A percentile compares a stretch with the other conserved stretches of the same genome.
These are phyloP conservation scores for Eupleurogrammus muticus DNA, from an alignment of 2,797 vertebrate genomes.

Conservation along the genomic window DNA sequence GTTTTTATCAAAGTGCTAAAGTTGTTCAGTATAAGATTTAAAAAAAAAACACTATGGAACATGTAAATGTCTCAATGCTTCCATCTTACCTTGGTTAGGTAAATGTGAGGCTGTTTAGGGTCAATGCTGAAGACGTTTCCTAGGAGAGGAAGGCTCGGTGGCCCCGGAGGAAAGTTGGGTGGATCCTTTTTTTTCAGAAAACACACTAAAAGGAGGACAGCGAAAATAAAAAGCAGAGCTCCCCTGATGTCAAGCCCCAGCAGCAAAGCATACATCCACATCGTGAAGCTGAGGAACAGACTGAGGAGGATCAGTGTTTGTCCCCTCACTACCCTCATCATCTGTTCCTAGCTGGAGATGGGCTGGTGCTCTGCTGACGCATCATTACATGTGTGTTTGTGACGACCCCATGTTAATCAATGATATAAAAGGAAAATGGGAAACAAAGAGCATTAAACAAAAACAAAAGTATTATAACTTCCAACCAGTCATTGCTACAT, in stretches of 20 bases:
- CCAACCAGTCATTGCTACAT: background rate
- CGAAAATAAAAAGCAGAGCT: slow-evolving; percentile 69
- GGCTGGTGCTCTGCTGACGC: slow-evolving; percentile 54
- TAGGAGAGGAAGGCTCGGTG: slow-evolving; percentile 82
- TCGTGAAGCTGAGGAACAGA: slow-evolving; percentile 48
- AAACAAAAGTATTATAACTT: background rate
- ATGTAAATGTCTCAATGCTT: background rate
- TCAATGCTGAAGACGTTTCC: slow-evolving; percentile 86
- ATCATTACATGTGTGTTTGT: slow-evolving; percentile 22
- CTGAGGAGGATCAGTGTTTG: slow-evolving; percentile 6
- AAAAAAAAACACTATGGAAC: background rate
- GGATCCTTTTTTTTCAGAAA: slow-evolving; percentile 79
- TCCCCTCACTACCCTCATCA: slow-evolving; percentile 12
- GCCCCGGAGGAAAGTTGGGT: slow-evolving; percentile 86
- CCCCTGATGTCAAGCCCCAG: slow-evolving; percentile 60
- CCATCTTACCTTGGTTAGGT: slow-evolving; percentile 86
- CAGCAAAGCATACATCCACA: slow-evolving; percentile 56
- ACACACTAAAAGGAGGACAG: slow-evolving; percentile 70
- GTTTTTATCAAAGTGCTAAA: background rate
- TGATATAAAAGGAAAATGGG: background rate
- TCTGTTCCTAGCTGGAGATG: slow-evolving; percentile 25
- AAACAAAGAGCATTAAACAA: background rate
- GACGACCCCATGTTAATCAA: slow-evolving; percentile 6
- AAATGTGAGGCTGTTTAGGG: slow-evolving; percentile 84
- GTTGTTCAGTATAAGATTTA: background rate